These are phyloP conservation scores for Cepphus grylle DNA, from an alignment of 2,113 vertebrate species.

Conservation along the genomic window DNA sequence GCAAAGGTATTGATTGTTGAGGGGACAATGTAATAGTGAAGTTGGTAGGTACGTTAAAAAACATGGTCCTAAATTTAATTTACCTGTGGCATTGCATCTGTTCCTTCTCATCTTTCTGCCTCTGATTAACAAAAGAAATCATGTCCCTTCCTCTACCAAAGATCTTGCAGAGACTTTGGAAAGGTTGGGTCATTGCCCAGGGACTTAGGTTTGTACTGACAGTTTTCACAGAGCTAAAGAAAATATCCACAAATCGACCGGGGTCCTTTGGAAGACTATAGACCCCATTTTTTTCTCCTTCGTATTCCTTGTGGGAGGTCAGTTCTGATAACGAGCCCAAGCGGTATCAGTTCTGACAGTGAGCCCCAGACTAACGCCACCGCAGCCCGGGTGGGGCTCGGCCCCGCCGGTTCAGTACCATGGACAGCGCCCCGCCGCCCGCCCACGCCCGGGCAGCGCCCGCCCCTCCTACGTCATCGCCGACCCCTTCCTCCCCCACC, in stretches of 20 bases:
- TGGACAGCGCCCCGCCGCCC: background rate
- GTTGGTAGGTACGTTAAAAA: slow-evolving; percentile 59
- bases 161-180: background rate
- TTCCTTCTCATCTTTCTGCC: slow-evolving; percentile 35
- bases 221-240: background rate
- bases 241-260: background rate
- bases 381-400: fast-evolving
- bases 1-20: slow-evolving; percentile 70
- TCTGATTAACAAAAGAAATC: slow-evolving; percentile 24
- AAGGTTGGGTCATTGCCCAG: background rate
- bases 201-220: background rate
- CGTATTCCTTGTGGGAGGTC: background rate
- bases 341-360: fast-evolving
- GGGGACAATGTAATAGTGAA: slow-evolving; percentile 42
- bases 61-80: slow-evolving; percentile 57
- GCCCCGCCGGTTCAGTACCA: background rate
- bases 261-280: background rate
- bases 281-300: background rate
- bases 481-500: background rate
- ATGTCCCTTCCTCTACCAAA: background rate
- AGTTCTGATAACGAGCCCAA: background rate
- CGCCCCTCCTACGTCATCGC: fast-evolving
- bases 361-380: fast-evolving
- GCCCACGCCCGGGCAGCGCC: background rate
- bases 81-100: slow-evolving; percentile 20